These are phyloP conservation scores for Chelidonichthys spinosus DNA, from an alignment of 2,797 vertebrate species.

Conservation along the genomic window DNA sequence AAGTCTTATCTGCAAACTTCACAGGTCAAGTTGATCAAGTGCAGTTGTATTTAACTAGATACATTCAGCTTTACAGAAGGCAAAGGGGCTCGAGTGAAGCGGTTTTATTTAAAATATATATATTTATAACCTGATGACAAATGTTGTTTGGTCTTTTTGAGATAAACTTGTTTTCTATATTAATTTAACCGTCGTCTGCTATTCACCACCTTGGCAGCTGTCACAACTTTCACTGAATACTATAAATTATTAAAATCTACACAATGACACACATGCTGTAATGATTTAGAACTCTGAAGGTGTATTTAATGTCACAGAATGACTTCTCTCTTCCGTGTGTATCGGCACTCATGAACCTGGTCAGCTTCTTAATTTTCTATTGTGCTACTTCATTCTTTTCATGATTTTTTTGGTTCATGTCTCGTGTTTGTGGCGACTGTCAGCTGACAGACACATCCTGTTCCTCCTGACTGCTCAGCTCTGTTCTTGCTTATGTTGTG, in stretches of 20 bases:
- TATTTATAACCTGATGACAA: neutral
- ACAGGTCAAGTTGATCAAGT: constrained; percentile 9
- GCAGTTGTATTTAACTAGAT: constrained; percentile 7
- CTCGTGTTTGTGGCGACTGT: constrained; percentile 44
- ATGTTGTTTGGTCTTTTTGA: neutral
- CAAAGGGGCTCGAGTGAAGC: neutral
- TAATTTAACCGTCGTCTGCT: neutral
- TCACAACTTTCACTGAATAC: neutral
- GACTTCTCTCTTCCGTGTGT: neutral
- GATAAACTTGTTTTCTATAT: neutral
- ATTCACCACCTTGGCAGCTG: neutral
- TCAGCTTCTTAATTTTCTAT: neutral
- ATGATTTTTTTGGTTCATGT: neutral
- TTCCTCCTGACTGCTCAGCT: constrained; percentile 45
- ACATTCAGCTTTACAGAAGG: neutral
- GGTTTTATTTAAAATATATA: neutral
- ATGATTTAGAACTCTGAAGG: neutral
- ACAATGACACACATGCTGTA: neutral
- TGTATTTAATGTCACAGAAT: neutral
- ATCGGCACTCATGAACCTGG: neutral
- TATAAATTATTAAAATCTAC: neutral
- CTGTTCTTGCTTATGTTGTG: constrained; percentile 18
- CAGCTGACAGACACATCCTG: constrained; percentile 61
- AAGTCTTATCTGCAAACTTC: constrained; percentile 45
- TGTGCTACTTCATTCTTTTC: neutral